Base-by-base conservation (phyloP, 2,797 vertebrate species). In the Eidolon dupreanum region DNA sequence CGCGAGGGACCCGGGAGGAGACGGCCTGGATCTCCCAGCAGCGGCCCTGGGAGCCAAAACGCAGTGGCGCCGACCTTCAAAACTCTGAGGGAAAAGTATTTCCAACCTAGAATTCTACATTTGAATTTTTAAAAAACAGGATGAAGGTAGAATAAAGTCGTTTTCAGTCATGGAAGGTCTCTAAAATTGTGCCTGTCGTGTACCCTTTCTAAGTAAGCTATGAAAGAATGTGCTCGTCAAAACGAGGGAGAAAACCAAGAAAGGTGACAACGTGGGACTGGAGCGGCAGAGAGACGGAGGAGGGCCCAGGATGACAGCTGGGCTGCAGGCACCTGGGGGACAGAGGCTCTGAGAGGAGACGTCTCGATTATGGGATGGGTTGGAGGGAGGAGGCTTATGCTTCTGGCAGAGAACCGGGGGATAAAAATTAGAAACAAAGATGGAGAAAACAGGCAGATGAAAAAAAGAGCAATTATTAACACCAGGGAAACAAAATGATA, bases 1-100 rank as follows among this genome's bases (percentile, higher is more conserved):
- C 0, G 1, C 0, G 11, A 53, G 36, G 43, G 26, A 24, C 6
- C 41, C 1, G 1, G 5, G 31, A 2, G n/a, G 53, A 43, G 46
- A 59, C 0, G 3, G 68, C 36, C 19, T 10, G 5, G 46, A 41
- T 20, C 68, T 88, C 65, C 71, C 24, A 8, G 16, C 2, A 11
- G 88, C 55, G 71, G 9, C 46, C 57, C 66, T 22, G 55, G 63
- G 68, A 36, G 28, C 61, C 22, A 17, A 28, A 75, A 51, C 16
- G 36, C 61, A 7, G 9, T 0, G 4, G 6, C 17, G n/a, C 46
- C 5, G 16, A 5, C n/a, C 92, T 53, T 70, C 71, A 70, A 61
- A 85, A 38, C 65, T 19, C 71, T 4, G 5, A 33, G 55, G 51
- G 33, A 3, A 68, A 66, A 55, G 46, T 8, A 51, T 51, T 83